Conservation (phyloP, 2,113 vertebrate species). For the Capricornis sumatraensis region DNA sequence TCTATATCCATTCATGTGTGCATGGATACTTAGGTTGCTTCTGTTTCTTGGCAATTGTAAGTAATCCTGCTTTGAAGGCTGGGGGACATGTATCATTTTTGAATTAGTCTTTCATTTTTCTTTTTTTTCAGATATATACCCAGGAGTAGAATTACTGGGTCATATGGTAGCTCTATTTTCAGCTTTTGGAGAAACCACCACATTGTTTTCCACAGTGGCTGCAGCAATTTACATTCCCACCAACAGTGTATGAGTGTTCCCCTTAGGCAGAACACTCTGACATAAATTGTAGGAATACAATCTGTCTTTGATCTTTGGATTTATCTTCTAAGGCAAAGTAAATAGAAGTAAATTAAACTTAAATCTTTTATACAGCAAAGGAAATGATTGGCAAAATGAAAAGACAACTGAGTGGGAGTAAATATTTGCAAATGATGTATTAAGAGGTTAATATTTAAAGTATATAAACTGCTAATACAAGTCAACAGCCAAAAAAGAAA, state of each 20-base stretch:
- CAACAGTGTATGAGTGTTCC: neutral
- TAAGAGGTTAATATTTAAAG: neutral
- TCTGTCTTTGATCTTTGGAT: neutral
- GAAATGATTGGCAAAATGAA: neutral
- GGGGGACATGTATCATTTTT: neutral
- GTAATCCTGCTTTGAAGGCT: neutral
- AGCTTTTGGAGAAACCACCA: neutral
- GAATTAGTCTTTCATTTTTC: neutral
- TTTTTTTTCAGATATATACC: neutral
- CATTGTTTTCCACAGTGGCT: neutral
- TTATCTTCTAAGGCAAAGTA: neutral
- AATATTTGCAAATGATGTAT: neutral
- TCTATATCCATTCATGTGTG: neutral
- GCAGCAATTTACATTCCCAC: neutral
- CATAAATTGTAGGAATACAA: neutral
- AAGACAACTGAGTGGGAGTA: neutral
- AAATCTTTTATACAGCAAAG: neutral
- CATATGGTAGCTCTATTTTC: neutral
- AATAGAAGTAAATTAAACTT: neutral
- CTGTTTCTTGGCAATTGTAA: neutral
- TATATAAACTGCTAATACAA: neutral
- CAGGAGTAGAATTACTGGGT: neutral
- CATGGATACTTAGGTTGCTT: neutral
- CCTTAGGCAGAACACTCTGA: neutral
- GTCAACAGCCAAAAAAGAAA: neutral